Evolutionary conservation across 2,797 vertebrate species (phyloP).

Genomic region (Mormyrus proboscirostris): DNA sequence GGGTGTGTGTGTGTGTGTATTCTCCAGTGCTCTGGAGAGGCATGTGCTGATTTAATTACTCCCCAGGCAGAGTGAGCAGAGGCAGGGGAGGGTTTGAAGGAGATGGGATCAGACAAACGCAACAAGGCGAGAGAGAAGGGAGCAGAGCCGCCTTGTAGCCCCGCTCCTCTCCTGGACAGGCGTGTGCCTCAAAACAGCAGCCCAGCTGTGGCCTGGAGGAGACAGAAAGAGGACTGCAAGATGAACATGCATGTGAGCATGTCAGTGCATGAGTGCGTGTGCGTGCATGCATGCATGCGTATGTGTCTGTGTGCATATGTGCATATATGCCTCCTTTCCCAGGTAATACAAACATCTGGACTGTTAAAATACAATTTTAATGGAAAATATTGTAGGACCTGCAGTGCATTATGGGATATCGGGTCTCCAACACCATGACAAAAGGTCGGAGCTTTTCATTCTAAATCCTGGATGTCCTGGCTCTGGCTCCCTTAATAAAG

Average conservation of each 20-base stretch:
- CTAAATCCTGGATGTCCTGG: neutral
- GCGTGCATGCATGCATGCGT: neutral
- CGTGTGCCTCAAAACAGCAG: neutral
- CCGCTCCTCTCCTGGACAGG: slow-evolving; percentile 37
- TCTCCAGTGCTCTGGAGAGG: slow-evolving; percentile 57
- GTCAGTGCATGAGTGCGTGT: neutral
- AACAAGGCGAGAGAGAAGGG: slow-evolving; percentile 58
- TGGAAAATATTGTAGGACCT: neutral
- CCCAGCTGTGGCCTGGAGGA: neutral
- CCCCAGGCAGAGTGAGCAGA: slow-evolving; percentile 59
- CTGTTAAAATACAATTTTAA: slow-evolving; percentile 24
- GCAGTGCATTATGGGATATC: neutral
- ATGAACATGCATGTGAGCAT: neutral
- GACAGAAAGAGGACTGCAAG: neutral
- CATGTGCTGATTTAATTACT: slow-evolving; percentile 65
- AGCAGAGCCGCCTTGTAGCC: slow-evolving; percentile 42
- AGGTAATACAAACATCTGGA: slow-evolving; percentile 26
- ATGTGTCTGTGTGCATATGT: slow-evolving; percentile 19
- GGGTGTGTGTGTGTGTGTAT: slow-evolving; percentile 34
- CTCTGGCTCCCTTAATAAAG: neutral
- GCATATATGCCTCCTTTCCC: slow-evolving; percentile 24
- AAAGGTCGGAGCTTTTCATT: neutral
- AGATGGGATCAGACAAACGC: slow-evolving; percentile 67
- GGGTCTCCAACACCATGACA: neutral
- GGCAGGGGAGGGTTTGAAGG: slow-evolving; percentile 58